Conservation (phyloP, 2,113 vertebrate genomes). For the Xenopus laevis region DNA sequence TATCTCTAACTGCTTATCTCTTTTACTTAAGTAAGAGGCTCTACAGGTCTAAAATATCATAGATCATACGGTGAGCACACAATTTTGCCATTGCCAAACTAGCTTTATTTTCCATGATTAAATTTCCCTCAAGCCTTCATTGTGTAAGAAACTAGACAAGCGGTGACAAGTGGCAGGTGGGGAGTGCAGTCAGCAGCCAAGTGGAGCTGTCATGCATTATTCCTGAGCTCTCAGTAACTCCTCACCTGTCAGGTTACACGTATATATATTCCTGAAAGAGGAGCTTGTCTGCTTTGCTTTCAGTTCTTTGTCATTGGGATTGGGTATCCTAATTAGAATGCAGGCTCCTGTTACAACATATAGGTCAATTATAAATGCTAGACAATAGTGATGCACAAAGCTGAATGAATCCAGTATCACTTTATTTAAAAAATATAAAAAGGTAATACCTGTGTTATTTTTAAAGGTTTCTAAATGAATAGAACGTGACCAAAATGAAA, state of each 20-base stretch:
- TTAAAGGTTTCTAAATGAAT: too few relatives aligned
- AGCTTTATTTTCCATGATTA: slow-evolving; percentile 21
- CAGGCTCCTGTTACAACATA: neutral
- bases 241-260: slow-evolving; percentile 50
- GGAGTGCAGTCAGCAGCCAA: neutral
- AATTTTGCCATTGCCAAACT: slow-evolving; percentile 1
- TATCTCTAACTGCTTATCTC: too few relatives aligned
- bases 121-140: neutral
- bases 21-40: too few relatives aligned
- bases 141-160: neutral
- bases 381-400: too few relatives aligned
- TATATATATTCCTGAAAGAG: slow-evolving; percentile 42
- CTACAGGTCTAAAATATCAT: too few relatives aligned
- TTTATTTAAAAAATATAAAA: too few relatives aligned
- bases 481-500: too few relatives aligned
- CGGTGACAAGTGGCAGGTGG: slow-evolving; percentile 2
- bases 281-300: slow-evolving; percentile 34
- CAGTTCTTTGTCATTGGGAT: neutral
- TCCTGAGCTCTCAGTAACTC: slow-evolving; percentile 36
- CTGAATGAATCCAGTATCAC: too few relatives aligned
- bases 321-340: neutral
- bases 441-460: too few relatives aligned
- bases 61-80: neutral
- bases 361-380: neutral
- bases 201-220: slow-evolving; percentile 57